Base-by-base conservation (phyloP, 2,888 invertebrate genomes). In the Leuctra nigra region DNA sequence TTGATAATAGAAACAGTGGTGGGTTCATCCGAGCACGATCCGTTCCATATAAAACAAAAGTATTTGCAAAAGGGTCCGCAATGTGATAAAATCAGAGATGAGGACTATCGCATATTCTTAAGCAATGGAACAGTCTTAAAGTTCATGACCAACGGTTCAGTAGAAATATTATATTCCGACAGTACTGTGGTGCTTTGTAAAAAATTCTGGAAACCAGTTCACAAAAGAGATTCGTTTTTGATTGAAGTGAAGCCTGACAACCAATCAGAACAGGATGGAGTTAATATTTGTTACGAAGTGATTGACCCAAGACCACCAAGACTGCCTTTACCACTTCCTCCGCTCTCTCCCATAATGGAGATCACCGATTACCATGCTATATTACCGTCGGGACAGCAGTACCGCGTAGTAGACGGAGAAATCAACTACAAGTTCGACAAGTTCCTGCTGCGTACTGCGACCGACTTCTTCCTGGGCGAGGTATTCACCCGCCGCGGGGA, bases 71-170 rank as follows among this genome's bases (percentile, higher is more conserved):
- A 63, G 48, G 61, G 64, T 25, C 59, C 62, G 2, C 57, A 47
- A 50, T 59, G 60, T 52, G 54, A 58, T 24, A 36, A 25, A 53
- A 48, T 55, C 29, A 55, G 57, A 35, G 36, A 61, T 4, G 66
- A 66, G 57, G 60, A 35, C 29, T 61, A 62, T 56, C 66, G 70
- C 54, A 69, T 67, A 59, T 70, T 68, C 60, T 61, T 70, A 25
- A 63, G 63, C 35, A 70, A 69, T 54, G 70, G 69, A 4, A 69
- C 66, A n/a, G 63, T 71, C 57, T 59, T 70, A 53, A 68, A 69
- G 62, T 70, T 69, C 58, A 58, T 67, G 29, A 60, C 61, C 48
- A 64, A 68, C 57, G 65, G 64, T n/a, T 60, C 59, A 6, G 58
- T 71, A 53, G 64, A 65, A 55, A 63, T 70, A 38, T 59, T 68